Base-by-base conservation (phyloP, 2,797 vertebrate species). In the Hemibagrus guttatus region DNA sequence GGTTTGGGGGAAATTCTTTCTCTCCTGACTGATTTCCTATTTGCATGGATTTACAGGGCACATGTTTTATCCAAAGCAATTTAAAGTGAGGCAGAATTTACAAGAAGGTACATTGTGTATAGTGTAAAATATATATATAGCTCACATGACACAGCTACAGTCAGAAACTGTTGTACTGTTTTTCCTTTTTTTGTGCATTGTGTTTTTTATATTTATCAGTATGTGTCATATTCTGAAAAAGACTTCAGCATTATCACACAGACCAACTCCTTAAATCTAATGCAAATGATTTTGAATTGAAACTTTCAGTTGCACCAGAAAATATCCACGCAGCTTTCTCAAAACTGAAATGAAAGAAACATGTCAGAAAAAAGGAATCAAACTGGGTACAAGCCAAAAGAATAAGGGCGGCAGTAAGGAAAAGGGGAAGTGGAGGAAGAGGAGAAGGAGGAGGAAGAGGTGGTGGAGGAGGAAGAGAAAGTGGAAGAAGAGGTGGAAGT, bases 271-370 rank as follows among this genome's bases (percentile, higher is more conserved):
- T 58, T 39, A 6, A 6, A 13, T 7, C 31, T 14, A 80, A 80
- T 80, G 76, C 76, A 59, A 80, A 80, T 59, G 12, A 42, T 35
- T 56, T 8, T 13, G 31, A 79, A 17, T 1, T 26, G 56, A 81
- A 63, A 81, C 79, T n/a, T 81, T 17, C 79, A 63, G 78, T 3
- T 80, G 49, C 74, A 78, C 6, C 13, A 23, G 21, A 59, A 59
- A 35, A 59, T 16, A 39, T 14, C 56, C 19, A 17, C 49, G n/a
- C 17, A 26, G 35, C 75, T 39, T 56, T 58, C 16, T 56, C 11
- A 5, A 58, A 79, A 58, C 54, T 21, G 75, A 79, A 79, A 39
- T 9, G 16, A 76, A 17, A 28, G 46, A 54, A 19, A 4, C 16
- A 75, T 2, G 9, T 4, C n/a, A 31, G 28, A 26, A 49, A 74